Evolutionary conservation across 2,113 vertebrate species (phyloP).

Genomic region (Campylomormyrus tamandua): DNA sequence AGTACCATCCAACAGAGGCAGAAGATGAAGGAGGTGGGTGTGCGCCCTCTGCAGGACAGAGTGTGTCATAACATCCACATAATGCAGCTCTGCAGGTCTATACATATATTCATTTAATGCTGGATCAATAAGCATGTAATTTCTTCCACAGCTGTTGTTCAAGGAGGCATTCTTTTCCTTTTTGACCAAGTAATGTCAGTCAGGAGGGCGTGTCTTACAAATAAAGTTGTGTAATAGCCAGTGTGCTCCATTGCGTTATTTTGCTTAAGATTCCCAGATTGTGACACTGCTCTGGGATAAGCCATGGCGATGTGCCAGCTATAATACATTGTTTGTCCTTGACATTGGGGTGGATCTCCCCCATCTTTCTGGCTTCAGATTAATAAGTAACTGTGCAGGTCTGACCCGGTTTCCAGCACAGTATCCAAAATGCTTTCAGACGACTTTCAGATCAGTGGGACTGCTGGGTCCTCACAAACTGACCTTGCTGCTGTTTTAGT

Average conservation of each 20-base stretch:
- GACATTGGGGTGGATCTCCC: neutral
- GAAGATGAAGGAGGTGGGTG: constrained; percentile 67
- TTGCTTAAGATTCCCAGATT: neutral
- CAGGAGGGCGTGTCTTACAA: too few relatives aligned
- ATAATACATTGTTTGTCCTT: neutral
- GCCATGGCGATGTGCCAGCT: neutral
- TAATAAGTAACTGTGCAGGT: neutral
- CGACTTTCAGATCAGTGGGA: neutral
- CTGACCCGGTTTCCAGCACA: neutral
- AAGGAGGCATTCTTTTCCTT: neutral
- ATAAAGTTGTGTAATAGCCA: neutral
- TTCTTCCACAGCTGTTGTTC: neutral
- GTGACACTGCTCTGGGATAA: neutral
- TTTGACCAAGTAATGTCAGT: neutral
- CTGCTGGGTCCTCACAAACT: neutral
- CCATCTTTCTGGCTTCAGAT: neutral
- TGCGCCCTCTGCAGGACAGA: neutral
- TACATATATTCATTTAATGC: neutral
- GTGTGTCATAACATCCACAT: neutral
- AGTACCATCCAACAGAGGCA: constrained; percentile 92
- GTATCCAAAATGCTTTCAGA: neutral
- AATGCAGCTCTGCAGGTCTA: neutral
- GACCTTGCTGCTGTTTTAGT: neutral
- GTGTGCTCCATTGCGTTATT: neutral
- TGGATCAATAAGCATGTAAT: neutral